Base-by-base conservation (phyloP, 2,888 invertebrate genomes). In the Cantharis lateralis region DNA sequence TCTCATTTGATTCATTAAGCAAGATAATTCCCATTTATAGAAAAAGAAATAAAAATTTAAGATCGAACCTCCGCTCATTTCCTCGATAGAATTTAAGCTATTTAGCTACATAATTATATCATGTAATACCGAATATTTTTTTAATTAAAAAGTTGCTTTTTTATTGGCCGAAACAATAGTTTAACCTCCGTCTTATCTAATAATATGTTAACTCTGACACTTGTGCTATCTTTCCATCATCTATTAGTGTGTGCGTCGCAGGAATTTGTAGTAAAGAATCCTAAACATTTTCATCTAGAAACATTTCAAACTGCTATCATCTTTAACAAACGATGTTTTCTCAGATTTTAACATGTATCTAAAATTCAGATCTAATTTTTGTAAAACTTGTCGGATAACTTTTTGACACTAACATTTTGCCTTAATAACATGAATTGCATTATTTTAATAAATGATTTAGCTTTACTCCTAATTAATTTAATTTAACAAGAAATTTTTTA, bases 161-260 rank as follows among this genome's bases (percentile, higher is more conserved):
- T 70, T 70, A 66, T 72, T 63, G 24, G 66, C 70, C 76, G 70
- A 73, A 73, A 76, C 71, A 72, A 71, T 73, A 69, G 76, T 48
- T 76, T 72, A 66, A 26, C 26, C 48, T 68, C 64, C 63, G 73
- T 68, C 68, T 62, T 61, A 64, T 15, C 73, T 76, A 76, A 76
- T 76, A 73, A 76, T 76, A 76, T 70, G 72, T 76, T 73, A 70
- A 24, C 73, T 75, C 75, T 78, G 78, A 78, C 78, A 78, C 75
- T 75, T 70, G 66, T 70, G 72, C 78, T 78, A 75, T 78, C 78
- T 78, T 32, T 72, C 70, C 75, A 70, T 75, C 77, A 78, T 75
- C 78, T 78, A 77, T 77, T 77, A 77, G 68, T 61, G 73, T 71
- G 77, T 73, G 73, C 77, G 73, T 68, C 66, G 69, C 62, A 26